phyloP scores from a whole-genome alignment of 2,888 invertebrate genomes.

The Orgyia antiqua region DNA sequence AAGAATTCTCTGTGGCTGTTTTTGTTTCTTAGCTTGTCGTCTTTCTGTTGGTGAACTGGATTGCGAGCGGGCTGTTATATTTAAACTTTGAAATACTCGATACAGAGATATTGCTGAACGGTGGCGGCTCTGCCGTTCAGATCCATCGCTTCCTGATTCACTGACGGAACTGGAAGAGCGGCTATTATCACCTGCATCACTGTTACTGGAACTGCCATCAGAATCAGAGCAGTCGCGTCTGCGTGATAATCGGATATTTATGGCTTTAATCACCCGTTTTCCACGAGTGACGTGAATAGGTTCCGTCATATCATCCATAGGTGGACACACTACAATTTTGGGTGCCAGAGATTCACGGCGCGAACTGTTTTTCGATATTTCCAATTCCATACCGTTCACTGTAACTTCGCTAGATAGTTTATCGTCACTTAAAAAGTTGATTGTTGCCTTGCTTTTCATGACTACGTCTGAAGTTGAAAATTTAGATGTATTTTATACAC shows the following conservation, averaged over 20 bases:
- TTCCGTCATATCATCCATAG: slow-evolving; percentile 74
- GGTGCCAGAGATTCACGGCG: slow-evolving; percentile 58
- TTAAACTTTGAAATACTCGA: slow-evolving; percentile 84
- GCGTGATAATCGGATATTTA: slow-evolving; percentile 80
- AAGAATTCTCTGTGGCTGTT: slow-evolving; percentile 85
- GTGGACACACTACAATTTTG: slow-evolving; percentile 70
- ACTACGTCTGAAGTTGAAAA: slow-evolving; percentile 27
- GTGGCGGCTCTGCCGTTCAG: slow-evolving; percentile 65
- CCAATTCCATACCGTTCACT: slow-evolving; percentile 41
- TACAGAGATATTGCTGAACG: slow-evolving; percentile 82
- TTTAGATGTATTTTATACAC: slow-evolving; percentile 42
- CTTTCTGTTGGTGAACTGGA: slow-evolving; percentile 78
- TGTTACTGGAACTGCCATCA: slow-evolving; percentile 65
- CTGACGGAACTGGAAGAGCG: slow-evolving; percentile 77
- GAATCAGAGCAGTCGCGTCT: slow-evolving; percentile 65
- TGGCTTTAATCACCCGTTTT: slow-evolving; percentile 81
- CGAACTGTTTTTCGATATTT: slow-evolving; percentile 33
- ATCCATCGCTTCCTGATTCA: slow-evolving; percentile 81
- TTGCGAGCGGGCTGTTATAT: slow-evolving; percentile 80
- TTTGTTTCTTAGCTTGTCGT: slow-evolving; percentile 75
- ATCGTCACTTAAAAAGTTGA: slow-evolving; percentile 51
- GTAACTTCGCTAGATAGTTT: slow-evolving; percentile 51
- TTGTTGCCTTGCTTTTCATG: slow-evolving; percentile 63
- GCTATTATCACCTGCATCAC: slow-evolving; percentile 58
- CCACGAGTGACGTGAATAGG: slow-evolving; percentile 77